These are phyloP conservation scores for Typhlichthys subterraneus DNA, from an alignment of 2,797 vertebrate species.

Conservation along the genomic window DNA sequence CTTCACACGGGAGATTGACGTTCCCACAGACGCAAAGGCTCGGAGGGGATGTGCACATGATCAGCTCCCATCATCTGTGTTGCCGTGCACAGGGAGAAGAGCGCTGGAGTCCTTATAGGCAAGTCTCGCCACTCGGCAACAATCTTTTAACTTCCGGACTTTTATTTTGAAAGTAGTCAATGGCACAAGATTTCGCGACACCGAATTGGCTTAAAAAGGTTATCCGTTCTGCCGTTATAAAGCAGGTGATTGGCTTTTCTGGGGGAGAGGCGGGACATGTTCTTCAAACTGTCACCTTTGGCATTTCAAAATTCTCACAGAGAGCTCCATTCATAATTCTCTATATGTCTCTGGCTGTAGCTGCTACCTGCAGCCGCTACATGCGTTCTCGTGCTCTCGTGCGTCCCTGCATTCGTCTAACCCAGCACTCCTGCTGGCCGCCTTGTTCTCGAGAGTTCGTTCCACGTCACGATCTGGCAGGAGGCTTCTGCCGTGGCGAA, in stretches of 20 bases:
- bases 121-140: no score
- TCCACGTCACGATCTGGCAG: slow-evolving; percentile 61
- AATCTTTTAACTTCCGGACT: no score
- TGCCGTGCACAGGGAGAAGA: slow-evolving; percentile 33
- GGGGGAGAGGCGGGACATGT: no score
- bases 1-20: slow-evolving; percentile 35
- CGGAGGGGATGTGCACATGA: slow-evolving; percentile 46
- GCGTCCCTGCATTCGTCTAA: slow-evolving; percentile 12
- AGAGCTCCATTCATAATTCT: no score
- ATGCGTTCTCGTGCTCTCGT: slow-evolving; percentile 6
- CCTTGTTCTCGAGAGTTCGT: slow-evolving; percentile 35
- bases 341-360: no score
- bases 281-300: no score
- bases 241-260: no score
- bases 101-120: neutral
- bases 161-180: no score
- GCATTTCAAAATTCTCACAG: no score
- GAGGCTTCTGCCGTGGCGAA: slow-evolving; percentile 9
- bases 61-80: slow-evolving; percentile 50
- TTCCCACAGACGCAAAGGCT: slow-evolving; percentile 24
- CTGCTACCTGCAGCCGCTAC: slow-evolving; percentile 15
- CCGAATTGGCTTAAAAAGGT: no score
- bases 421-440: slow-evolving; percentile 20
- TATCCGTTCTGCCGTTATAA: no score
- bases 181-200: no score